Percentiles rank a stretch among this genome's conserved stretches.
These are phyloP conservation scores for Molossus alvarezi DNA, from an alignment of 2,797 vertebrate genomes.

Conservation along the genomic window DNA sequence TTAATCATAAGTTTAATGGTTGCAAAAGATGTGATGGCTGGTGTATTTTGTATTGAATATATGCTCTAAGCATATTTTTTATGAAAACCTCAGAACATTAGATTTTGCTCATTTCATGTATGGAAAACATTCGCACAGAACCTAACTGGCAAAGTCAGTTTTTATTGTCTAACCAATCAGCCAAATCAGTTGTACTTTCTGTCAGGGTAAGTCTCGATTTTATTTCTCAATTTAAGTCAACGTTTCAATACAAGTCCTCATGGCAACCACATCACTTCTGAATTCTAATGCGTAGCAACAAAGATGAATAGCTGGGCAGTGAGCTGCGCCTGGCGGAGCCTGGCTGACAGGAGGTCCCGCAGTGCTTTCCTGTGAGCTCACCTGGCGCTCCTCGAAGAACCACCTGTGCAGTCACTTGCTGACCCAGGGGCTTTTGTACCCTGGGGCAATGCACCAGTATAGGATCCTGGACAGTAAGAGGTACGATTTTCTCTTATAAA, in stretches of 20 bases:
- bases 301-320: neutral
- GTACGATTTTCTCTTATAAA: conserved; percentile 41
- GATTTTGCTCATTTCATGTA: neutral
- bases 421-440: neutral
- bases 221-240: conserved; percentile 46
- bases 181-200: conserved; percentile 4
- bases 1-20: neutral
- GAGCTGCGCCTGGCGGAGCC: neutral
- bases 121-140: conserved; percentile 18
- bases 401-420: neutral
- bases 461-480: neutral
- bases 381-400: neutral
- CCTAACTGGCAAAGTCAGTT: neutral
- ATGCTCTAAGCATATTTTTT: conserved; percentile 38
- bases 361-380: neutral
- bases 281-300: conserved; percentile 41
- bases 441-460: neutral
- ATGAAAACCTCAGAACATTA: neutral
- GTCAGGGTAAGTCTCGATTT: conserved; percentile 37
- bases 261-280: neutral
- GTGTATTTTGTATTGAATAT: neutral
- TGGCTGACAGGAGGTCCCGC: neutral
- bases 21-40: conserved; percentile 17
- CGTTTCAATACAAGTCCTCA: conserved; percentile 45
- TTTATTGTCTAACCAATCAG: neutral